Evolutionary conservation across 1,140 invertebrate species (phyloP), one percentile per base, ranked within the genome.

Genomic region (Tetramorium alpestre): DNA sequence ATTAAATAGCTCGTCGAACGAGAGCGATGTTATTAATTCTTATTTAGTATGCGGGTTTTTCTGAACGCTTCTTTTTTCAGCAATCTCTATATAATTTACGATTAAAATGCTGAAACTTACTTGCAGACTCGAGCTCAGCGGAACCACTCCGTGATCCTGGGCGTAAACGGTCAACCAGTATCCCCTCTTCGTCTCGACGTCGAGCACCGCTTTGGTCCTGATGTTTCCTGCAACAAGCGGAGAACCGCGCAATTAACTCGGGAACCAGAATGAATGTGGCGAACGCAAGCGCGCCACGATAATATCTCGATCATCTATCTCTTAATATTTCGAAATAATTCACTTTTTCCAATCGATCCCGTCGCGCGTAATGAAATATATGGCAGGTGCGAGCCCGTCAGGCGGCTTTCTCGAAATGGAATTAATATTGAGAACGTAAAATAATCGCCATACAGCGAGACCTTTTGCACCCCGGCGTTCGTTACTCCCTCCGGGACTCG

Each of bases 161-260:
- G 99, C 99, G 93, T 98, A 98, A 56, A 99, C 96, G 0, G 98
- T 99, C 51, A 99, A 95, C 99, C 99, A 99, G 94, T 99, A 99
- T 93, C 97, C 97, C 22, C 96, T 95, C 89, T 97, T 97, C 0
- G 97, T 97, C 96, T 99, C 99, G 22, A 98, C 96, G 94, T 99
- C 99, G 88, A 99, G 96, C 25, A 98, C 96, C 0, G 97, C 97
- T 88, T 97, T 96, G 0, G 98, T 99, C 64, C 97, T 96, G 77
- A 99, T 98, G 60, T 97, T 96, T 87, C 99, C 99, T 99, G 96
- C 13, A 97, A 97, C 77, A 93, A 92, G 93, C 87, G 88, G 69
- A 80, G 11, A 67, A 56, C 10, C 51, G 28, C 41, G 72, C 69
- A 60, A 84, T 88, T 80, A 80, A 90, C 28, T 84, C 41, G 5